A percentile compares a stretch with the other conserved stretches of the same genome.
phyloP scores from a whole-genome alignment of 2,888 invertebrate species.

The Drosophila kanekoi region DNA sequence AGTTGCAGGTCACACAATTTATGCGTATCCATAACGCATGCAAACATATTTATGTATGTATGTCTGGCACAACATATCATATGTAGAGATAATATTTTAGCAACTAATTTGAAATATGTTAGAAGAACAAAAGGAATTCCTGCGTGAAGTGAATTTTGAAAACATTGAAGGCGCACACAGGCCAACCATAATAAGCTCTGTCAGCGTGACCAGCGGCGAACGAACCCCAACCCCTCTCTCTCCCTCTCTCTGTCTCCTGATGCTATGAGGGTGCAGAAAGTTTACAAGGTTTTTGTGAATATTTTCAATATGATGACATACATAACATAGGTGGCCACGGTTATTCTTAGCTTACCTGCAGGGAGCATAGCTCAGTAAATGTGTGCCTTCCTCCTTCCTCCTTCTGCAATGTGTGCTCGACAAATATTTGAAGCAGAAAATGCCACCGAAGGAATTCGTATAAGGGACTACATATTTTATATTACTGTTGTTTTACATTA shows the following conservation, averaged over 20 bases:
- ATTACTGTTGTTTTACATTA: constrained; percentile 69
- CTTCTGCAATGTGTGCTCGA: constrained; percentile 57
- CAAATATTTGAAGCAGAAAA: constrained; percentile 73
- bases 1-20: not conserved
- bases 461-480: constrained; percentile 69
- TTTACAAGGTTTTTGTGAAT: constrained; percentile 62
- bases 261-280: constrained; percentile 53
- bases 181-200: constrained; percentile 65
- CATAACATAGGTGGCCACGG: constrained; percentile 30
- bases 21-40: constrained; percentile 7
- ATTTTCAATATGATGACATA: constrained; percentile 55
- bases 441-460: constrained; percentile 66
- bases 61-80: constrained; percentile 6
- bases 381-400: constrained; percentile 41
- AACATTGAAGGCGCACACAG: constrained; percentile 50
- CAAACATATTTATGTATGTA: too few relatives aligned
- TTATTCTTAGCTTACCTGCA: constrained; percentile 34
- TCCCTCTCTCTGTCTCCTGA: not conserved
- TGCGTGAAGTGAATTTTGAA: constrained; percentile 70
- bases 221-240: constrained; percentile 4
- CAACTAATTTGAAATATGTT: constrained; percentile 66
- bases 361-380: constrained; percentile 43
- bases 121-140: constrained; percentile 70
- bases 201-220: constrained; percentile 66
- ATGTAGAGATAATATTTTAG: constrained; percentile 30